Base-by-base conservation (phyloP, 2,888 invertebrate species). In the Escarpia spicata region DNA sequence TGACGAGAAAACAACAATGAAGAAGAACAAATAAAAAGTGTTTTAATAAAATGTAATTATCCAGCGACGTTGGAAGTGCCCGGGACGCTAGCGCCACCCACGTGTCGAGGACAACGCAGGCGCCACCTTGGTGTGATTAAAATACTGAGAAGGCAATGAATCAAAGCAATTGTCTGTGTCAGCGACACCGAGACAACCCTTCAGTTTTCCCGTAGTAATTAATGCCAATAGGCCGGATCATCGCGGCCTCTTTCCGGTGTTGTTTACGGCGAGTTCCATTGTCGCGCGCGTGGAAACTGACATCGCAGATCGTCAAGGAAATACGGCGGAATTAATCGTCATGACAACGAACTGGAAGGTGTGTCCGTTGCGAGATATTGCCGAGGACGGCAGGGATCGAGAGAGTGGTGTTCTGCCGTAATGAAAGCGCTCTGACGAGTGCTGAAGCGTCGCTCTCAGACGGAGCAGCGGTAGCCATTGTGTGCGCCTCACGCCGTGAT, bases 101-200 rank as follows among this genome's bases (percentile, higher is more conserved):
- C 0, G 75, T 6, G 6, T 26, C 75, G 75, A 19, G 75, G 19
- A 75, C 75, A 26, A 75, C 75, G 12, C 26, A 4, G 26, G 75
- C 75, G 75, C 75, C 75, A 75, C 75, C 75, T 75, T 75, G 75
- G 19, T 26, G 75, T 75, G 75, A 75, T 75, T 75, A 75, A 75
- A 75, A 75, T 75, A 75, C 75, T 75, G 26, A 75, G 75, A 75
- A 75, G 75, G 26, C 75, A n/a, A 75, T 75, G 75, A 75, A n/a
- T 75, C 75, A 75, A 75, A 75, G n/a, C 75, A n/a, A 75, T 75
- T 75, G 75, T 75, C 26, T 26, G 6, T 26, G 75, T 26, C 75
- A 26, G 4, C 75, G 75, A 19, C 1, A 26, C 19, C 75, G n/a
- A 15, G 75, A 75, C 75, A 75, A 75, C 75, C 75, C 19, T 75